Evolutionary conservation across 2,888 invertebrate genomes (phyloP).

Genomic region (Andrena dorsata): DNA sequence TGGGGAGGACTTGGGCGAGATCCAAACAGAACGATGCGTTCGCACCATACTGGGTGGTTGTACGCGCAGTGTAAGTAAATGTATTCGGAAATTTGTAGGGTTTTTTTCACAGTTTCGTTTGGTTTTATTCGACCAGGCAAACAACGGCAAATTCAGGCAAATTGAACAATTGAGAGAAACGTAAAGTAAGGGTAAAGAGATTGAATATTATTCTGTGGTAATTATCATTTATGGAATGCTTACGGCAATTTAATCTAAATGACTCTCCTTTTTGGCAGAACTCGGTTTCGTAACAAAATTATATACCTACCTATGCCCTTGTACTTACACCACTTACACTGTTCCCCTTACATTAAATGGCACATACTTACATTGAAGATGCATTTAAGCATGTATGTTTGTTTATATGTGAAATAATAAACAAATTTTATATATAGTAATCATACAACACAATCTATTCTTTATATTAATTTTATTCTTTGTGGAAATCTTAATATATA

Average conservation of each 20-base stretch:
- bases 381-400: not conserved
- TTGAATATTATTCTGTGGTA: constrained; percentile 9
- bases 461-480: constrained; percentile 17
- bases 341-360: not conserved
- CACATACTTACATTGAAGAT: not conserved
- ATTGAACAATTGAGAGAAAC: not conserved
- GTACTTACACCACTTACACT: not conserved
- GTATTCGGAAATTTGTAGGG: constrained; percentile 8
- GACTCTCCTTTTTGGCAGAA: too few relatives aligned
- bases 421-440: not conserved
- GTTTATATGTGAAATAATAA: not conserved
- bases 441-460: not conserved
- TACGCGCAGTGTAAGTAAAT: not conserved
- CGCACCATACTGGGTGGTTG: too few relatives aligned
- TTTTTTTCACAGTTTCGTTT: not conserved
- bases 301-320: too few relatives aligned
- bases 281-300: too few relatives aligned
- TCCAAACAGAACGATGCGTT: too few relatives aligned
- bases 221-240: constrained; percentile 1
- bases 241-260: not conserved
- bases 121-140: not conserved
- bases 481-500: not conserved
- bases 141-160: not conserved
- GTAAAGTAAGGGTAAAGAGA: not conserved
- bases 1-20: too few relatives aligned